Conservation (phyloP, 2,888 invertebrate genomes). For the Drosophila pegasa region DNA sequence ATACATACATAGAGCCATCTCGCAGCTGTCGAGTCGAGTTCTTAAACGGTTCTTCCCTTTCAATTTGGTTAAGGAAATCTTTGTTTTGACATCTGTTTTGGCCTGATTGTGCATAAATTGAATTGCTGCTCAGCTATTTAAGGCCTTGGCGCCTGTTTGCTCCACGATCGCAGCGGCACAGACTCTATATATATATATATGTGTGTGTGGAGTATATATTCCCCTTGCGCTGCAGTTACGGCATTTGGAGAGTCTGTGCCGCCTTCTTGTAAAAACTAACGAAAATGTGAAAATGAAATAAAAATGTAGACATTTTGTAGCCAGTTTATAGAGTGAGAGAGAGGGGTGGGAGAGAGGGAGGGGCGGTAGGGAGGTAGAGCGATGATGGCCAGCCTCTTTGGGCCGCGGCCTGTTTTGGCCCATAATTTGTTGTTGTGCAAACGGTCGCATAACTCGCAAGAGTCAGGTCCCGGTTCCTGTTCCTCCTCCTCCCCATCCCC, state of each 20-base stretch:
- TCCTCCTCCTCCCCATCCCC: background rate
- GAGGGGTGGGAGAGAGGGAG: background rate
- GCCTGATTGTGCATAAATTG: conserved; percentile 19
- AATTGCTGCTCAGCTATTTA: conserved; percentile 1
- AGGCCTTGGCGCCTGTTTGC: conserved; percentile 37
- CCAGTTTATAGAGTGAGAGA: conserved; percentile 64
- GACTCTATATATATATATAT: background rate
- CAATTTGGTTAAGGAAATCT: conserved; percentile 22
- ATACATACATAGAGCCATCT: background rate
- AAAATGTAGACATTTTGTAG: conserved; percentile 73
- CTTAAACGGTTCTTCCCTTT: background rate
- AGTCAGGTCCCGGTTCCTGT: conserved; percentile 23
- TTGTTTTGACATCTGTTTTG: conserved; percentile 38
- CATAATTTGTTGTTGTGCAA: conserved; percentile 73
- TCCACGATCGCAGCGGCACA: conserved; percentile 27
- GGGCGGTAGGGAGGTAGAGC: background rate
- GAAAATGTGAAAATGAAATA: conserved; percentile 37
- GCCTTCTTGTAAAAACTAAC: conserved; percentile 42
- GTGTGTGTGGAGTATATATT: too few species aligned
- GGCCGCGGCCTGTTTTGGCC: conserved; percentile 63
- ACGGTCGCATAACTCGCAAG: conserved; percentile 71
- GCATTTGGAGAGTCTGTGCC: conserved; percentile 33
- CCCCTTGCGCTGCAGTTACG: too few species aligned
- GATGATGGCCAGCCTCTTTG: conserved; percentile 42
- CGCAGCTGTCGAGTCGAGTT: background rate